Conservation (phyloP, 2,113 vertebrate species). For the Dolichallabes microphthalmus region DNA sequence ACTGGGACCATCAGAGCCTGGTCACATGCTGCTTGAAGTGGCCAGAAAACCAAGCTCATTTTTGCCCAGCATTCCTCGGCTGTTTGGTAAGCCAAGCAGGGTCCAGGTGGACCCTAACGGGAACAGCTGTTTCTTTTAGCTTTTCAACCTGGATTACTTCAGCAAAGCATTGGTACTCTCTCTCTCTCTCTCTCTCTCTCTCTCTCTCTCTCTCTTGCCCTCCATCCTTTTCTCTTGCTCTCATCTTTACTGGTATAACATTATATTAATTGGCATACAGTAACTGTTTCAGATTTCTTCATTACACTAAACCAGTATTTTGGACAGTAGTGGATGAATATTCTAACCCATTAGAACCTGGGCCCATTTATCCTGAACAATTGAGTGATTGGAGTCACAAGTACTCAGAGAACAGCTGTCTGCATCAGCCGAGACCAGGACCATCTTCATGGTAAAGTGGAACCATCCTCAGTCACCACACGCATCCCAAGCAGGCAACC, state of each 20-base stretch:
- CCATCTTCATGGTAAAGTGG: too few relatives aligned
- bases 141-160: constrained; percentile 13
- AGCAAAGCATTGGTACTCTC: not conserved
- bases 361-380: too few relatives aligned
- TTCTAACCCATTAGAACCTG: too few relatives aligned
- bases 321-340: not conserved
- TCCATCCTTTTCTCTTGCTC: constrained; percentile 22
- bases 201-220: not conserved
- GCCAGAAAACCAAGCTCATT: constrained; percentile 75
- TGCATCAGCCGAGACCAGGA: too few relatives aligned
- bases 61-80: constrained; percentile 74
- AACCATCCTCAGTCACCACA: too few relatives aligned
- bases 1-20: constrained; percentile 67
- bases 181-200: not conserved
- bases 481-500: too few relatives aligned
- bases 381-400: too few relatives aligned
- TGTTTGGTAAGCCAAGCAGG: constrained; percentile 71
- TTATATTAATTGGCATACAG: not conserved
- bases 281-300: not conserved
- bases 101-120: constrained; percentile 43
- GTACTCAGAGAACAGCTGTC: too few relatives aligned
- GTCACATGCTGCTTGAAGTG: constrained; percentile 77
- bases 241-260: not conserved
- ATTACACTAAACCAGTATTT: not conserved
- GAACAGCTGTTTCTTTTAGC: constrained; percentile 43